Evolutionary conservation across 2,113 vertebrate genomes (phyloP), one percentile per base, ranked within the genome.

Genomic region (Leucopternis melanops): DNA sequence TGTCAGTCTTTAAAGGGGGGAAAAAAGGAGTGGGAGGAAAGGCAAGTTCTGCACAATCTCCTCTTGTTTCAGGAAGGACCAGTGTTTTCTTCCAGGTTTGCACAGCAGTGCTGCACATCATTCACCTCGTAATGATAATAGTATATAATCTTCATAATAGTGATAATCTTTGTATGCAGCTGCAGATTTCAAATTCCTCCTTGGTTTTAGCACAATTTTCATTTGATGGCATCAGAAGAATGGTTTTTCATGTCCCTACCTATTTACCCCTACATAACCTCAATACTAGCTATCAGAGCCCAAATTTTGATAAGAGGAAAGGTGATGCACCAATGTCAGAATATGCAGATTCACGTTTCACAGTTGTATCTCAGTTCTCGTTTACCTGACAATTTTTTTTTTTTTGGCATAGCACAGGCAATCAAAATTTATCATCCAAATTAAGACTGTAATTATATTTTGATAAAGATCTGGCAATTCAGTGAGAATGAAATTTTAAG

Each of bases 401-500:
- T 95, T 97, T 97, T 98, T 96, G 94, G 95, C 96, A 97, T 83
- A 85, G 96, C 95, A 97, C 91, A 97, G 87, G 95, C 96, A 97
- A 97, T 98, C 97, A 98, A 98, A 98, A 98, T 98, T 97, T 98
- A 98, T 98, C 98, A 98, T 98, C 98, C 98, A 97, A 98, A 98
- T 98, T 98, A 98, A 98, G 97, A 96, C 97, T 97, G 95, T 98
- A 98, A 99, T 99, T 98, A 98, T 98, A 97, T 98, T 97, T 97
- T 98, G 98, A 99, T 98, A 98, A 98, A 98, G 98, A 99, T 98
- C 98, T 98, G 97, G 98, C 97, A 98, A 97, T 97, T 98, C 97
- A 97, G 96, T 98, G 97, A 98, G 98, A 98, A 98, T 98, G 97
- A 98, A 98, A 98, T 97, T 98, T 98, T 98, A 98, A 98, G 98